Base-by-base conservation (phyloP, 2,797 vertebrate genomes). In the Anolis apletophallus region DNA sequence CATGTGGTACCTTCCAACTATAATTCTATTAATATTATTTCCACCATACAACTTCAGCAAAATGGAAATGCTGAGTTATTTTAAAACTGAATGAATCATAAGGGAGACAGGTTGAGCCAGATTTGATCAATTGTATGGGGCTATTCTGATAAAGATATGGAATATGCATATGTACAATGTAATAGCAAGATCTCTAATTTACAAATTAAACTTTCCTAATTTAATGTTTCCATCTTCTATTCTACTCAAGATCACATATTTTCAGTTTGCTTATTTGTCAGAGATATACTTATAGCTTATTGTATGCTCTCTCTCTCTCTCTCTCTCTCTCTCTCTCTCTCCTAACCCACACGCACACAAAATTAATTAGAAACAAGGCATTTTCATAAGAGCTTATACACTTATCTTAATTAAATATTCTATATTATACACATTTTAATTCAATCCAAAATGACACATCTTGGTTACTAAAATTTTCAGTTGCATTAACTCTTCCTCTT, bases 401-500 rank as follows among this genome's bases (percentile, higher is more conserved):
- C 19, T 50, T 23, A 29, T 29, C 23, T 7, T 5, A 40, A 52
- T 50, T 54, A 17, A 76, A 16, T 54, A 54, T 54, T 32, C 57
- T 50, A 34, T 32, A 67, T 32, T 52, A 34, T 61, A 17, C 68
- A 34, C 10, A 50, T 52, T 32, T 79, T 61, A 21, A 36, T 50
- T 64, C 36, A 23, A n/a, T 12, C 40, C 40, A 74, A 89, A 91
- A 69, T 83, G 59, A 87, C 55, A 88, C 85, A 82, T 85, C 87
- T 55, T 87, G 57, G 85, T 86, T 84, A 54, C 84, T 82, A 82
- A 86, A 5, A 1, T 83, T 87, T 85, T 83, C 76, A 88, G 91
- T 80, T 83, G 85, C 55, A 94, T 91, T 92, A 90, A 29, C 59
- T 26, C 8, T 61, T 89, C 92, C 90, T 67, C 32, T 78, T 34